A percentile compares a stretch with the other conserved stretches of the same genome.
These are phyloP conservation scores for Dissostichus mawsoni DNA, from an alignment of 2,113 vertebrate genomes.

Conservation along the genomic window DNA sequence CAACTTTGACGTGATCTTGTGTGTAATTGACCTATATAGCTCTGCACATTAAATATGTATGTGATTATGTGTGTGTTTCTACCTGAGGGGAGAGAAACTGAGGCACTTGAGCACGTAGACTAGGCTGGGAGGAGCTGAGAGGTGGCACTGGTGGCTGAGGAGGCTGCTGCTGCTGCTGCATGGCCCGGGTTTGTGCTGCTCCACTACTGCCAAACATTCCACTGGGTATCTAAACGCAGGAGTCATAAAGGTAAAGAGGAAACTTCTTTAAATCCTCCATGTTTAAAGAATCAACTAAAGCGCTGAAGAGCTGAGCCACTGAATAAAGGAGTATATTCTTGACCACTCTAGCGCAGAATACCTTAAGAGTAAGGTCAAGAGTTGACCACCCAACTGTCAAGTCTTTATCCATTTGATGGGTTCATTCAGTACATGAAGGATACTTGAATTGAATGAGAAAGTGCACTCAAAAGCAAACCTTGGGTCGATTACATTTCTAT, in stretches of 20 bases:
- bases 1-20: not conserved
- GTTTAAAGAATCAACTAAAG: not conserved
- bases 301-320: not conserved
- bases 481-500: not conserved
- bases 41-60: not conserved
- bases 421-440: slow-evolving; percentile 8
- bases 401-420: not conserved
- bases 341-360: not conserved
- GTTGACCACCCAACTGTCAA: not conserved
- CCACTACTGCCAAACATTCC: slow-evolving; percentile 97
- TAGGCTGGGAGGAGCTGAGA: slow-evolving; percentile 99
- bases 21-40: not conserved
- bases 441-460: slow-evolving; percentile 22
- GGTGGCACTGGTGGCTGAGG: slow-evolving; percentile 94
- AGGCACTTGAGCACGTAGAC: slow-evolving; percentile 99
- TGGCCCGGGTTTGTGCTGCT: slow-evolving; percentile 97
- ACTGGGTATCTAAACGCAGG: slow-evolving; percentile 90
- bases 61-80: slow-evolving; percentile 85
- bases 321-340: not conserved
- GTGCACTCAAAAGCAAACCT: slow-evolving; percentile 9
- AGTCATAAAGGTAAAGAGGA: slow-evolving; percentile 6
- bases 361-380: not conserved
- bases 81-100: slow-evolving; percentile 99
- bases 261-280: not conserved
- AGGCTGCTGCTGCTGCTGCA: slow-evolving; percentile 86